Evolutionary conservation across 2,888 invertebrate genomes (phyloP).

Genomic region (Disparrhopalites patrizii): DNA sequence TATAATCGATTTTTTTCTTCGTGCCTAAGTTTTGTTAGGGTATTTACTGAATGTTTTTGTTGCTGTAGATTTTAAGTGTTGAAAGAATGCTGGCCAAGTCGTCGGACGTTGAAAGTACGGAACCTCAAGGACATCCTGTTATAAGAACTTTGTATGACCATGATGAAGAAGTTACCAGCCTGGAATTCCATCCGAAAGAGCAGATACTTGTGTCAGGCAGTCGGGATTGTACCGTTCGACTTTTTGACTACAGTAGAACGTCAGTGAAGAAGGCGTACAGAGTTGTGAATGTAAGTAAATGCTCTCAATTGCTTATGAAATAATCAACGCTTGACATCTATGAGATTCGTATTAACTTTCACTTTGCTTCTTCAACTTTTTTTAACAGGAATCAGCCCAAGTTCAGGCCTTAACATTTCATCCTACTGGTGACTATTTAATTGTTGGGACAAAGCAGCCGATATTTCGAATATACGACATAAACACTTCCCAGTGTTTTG

Average conservation of each 20-base stretch:
- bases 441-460: slow-evolving; percentile 89
- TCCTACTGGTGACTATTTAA: slow-evolving; percentile 88
- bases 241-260: slow-evolving; percentile 97
- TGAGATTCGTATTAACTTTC: no score
- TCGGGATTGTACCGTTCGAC: slow-evolving; percentile 86
- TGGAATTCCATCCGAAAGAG: slow-evolving; percentile 95
- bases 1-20: neutral
- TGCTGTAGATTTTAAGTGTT: slow-evolving; percentile 81
- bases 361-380: no score
- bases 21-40: neutral
- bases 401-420: slow-evolving; percentile 89
- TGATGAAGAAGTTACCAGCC: slow-evolving; percentile 91
- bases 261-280: slow-evolving; percentile 97
- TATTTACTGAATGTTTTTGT: neutral
- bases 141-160: slow-evolving; percentile 97
- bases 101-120: slow-evolving; percentile 82
- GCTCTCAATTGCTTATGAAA: no score
- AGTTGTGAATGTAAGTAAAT: slow-evolving; percentile 81
- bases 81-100: slow-evolving; percentile 98
- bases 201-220: slow-evolving; percentile 94
- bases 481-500: slow-evolving; percentile 92
- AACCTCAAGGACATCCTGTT: slow-evolving; percentile 93
- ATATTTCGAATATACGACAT: slow-evolving; percentile 89
- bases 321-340: no score
- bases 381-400: slow-evolving; percentile 76